Conservation (phyloP, 2,888 invertebrate species). For the Blomia tropicalis region DNA sequence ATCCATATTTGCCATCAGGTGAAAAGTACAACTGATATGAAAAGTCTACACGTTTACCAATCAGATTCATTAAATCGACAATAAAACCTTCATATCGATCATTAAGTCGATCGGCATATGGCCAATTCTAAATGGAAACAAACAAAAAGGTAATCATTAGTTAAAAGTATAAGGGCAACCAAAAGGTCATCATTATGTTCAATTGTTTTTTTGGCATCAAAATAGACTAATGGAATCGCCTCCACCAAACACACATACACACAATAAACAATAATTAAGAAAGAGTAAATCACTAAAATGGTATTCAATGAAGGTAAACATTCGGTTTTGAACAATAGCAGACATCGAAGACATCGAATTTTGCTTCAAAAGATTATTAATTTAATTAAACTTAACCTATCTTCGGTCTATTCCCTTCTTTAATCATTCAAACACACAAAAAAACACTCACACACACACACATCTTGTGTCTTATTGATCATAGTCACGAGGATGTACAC, state of each 20-base stretch:
- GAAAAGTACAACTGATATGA: constrained; percentile 18
- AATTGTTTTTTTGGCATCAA: neutral
- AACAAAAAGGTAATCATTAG: neutral
- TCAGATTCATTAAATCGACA: constrained; percentile 22
- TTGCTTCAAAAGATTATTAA: no score
- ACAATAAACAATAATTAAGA: no score
- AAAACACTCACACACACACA: no score
- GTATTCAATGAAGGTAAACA: no score
- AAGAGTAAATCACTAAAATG: no score
- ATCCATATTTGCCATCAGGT: constrained; percentile 22
- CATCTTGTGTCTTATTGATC: no score
- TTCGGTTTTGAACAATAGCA: no score
- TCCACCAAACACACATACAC: neutral
- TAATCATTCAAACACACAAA: no score
- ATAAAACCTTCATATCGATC: constrained; percentile 21
- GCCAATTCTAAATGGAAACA: constrained; percentile 19
- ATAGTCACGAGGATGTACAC: no score
- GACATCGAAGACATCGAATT: no score
- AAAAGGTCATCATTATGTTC: neutral
- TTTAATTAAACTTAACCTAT: no score
- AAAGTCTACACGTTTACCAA: constrained; percentile 15
- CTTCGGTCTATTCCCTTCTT: no score
- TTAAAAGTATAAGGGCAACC: neutral
- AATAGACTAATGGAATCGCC: neutral
- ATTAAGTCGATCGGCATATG: constrained; percentile 20